Percentiles rank a stretch among this genome's conserved stretches.
Evolutionary conservation across 2,113 vertebrate genomes (phyloP).

Genomic region (Rhinogobius similis): DNA sequence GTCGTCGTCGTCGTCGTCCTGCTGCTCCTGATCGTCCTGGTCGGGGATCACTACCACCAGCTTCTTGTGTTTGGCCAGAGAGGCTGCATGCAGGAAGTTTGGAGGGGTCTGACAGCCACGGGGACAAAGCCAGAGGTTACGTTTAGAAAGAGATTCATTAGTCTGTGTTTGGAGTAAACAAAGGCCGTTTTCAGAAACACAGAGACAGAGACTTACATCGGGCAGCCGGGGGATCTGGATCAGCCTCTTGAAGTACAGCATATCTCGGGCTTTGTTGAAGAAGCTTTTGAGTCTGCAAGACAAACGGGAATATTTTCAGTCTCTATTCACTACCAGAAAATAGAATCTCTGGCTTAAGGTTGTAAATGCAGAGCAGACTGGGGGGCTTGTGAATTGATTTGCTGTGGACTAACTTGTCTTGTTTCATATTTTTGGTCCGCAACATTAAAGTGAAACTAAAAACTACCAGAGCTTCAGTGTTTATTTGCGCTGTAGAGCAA

Average conservation of each 20-base stretch:
- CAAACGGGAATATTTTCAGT: constrained; percentile 19
- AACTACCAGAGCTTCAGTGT: too few species aligned
- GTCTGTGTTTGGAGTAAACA: not conserved
- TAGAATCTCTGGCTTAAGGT: too few species aligned
- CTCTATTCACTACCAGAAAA: too few species aligned
- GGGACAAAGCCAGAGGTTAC: not conserved
- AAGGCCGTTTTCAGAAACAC: not conserved
- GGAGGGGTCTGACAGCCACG: constrained; percentile 78
- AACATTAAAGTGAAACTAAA: too few species aligned
- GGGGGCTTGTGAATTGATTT: too few species aligned
- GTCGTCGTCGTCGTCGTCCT: constrained; percentile 87
- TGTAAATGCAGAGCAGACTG: too few species aligned
- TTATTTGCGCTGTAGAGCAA: too few species aligned
- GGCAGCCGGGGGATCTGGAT: constrained; percentile 97
- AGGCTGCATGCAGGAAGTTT: constrained; percentile 92
- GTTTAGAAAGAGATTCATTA: not conserved
- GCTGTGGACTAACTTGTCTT: too few species aligned
- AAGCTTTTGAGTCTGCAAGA: constrained; percentile 88
- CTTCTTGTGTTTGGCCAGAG: constrained; percentile 93
- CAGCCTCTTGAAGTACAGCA: constrained; percentile 96
- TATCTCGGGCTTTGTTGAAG: constrained; percentile 93
- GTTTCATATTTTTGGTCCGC: too few species aligned
- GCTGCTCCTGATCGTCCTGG: constrained; percentile 81
- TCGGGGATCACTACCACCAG: constrained; percentile 94
- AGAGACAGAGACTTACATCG: constrained; percentile 79